A percentile compares a stretch with the other conserved stretches of the same genome.
phyloP scores from a whole-genome alignment of 2,113 vertebrate species.

The Xyrauchen texanus region DNA sequence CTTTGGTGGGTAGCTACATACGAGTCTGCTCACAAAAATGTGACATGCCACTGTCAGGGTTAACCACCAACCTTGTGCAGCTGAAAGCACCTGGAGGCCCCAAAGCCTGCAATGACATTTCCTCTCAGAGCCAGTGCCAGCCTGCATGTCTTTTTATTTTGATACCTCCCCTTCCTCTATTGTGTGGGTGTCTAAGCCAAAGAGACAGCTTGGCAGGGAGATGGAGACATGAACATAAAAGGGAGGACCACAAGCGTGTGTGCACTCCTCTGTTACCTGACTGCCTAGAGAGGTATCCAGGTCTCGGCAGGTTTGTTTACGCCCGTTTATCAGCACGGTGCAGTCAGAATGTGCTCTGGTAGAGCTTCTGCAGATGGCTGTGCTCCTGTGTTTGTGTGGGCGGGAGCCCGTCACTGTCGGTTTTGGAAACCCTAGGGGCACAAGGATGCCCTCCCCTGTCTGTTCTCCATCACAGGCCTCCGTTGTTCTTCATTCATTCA shows the following conservation, averaged over 20 bases:
- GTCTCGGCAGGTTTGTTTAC: constrained; percentile 58
- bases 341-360: constrained; percentile 52
- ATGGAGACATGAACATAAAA: constrained; percentile 60
- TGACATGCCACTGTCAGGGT: constrained; percentile 48
- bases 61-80: constrained; percentile 47
- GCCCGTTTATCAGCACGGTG: constrained; percentile 66
- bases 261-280: constrained; percentile 31
- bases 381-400: constrained; percentile 33
- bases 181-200: constrained; percentile 61
- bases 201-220: constrained; percentile 68
- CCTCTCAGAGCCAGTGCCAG: constrained; percentile 60
- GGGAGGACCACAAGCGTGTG: constrained; percentile 39
- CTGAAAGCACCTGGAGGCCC: constrained; percentile 25
- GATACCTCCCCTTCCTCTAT: constrained; percentile 57
- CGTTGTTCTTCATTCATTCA: constrained; percentile 18
- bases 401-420: constrained; percentile 8
- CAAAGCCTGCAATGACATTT: constrained; percentile 65
- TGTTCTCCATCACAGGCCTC: background rate
- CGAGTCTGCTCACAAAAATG: background rate
- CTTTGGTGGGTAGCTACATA: constrained; percentile 45
- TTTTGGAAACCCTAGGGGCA: background rate
- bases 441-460: constrained; percentile 1
- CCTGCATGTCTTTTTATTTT: constrained; percentile 62
- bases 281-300: constrained; percentile 50
- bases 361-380: constrained; percentile 32